Percentiles rank a stretch among this genome's conserved stretches.
Conservation (phyloP, 2,113 vertebrate species). For the Clarias macrocephalus region DNA sequence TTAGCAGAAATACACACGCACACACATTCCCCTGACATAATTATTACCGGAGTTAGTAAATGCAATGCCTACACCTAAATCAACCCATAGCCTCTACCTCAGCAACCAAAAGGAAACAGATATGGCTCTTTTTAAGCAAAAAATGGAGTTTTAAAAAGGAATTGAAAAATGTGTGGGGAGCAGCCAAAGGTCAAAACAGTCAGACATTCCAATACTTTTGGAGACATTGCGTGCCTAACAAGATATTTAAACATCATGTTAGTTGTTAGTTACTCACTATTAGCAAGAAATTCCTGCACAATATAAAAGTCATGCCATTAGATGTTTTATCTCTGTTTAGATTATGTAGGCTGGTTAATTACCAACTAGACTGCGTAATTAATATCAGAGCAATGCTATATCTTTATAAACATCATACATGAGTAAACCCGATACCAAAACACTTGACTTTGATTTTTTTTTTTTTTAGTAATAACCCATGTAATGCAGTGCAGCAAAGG, state of each 20-base stretch:
- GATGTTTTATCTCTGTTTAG: constrained; percentile 9
- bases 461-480: neutral
- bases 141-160: neutral
- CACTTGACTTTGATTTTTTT: neutral
- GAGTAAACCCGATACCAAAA: neutral
- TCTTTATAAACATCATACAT: neutral
- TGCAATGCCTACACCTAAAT: neutral
- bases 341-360: neutral
- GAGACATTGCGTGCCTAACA: neutral
- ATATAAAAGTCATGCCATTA: constrained; percentile 30
- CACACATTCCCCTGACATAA: neutral
- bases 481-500: constrained; percentile 14
- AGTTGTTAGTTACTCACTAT: no score
- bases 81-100: neutral
- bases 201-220: neutral
- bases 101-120: neutral
- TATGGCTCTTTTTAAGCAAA: neutral
- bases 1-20: neutral
- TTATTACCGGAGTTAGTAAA: neutral
- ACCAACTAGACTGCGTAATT: neutral
- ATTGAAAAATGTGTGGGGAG: no score
- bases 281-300: no score
- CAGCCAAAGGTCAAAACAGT: neutral
- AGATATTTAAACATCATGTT: neutral
- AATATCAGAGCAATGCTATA: constrained; percentile 4